Evolutionary conservation across 1,140 invertebrate species (phyloP).

Genomic region (Parasteatoda tepidariorum): DNA sequence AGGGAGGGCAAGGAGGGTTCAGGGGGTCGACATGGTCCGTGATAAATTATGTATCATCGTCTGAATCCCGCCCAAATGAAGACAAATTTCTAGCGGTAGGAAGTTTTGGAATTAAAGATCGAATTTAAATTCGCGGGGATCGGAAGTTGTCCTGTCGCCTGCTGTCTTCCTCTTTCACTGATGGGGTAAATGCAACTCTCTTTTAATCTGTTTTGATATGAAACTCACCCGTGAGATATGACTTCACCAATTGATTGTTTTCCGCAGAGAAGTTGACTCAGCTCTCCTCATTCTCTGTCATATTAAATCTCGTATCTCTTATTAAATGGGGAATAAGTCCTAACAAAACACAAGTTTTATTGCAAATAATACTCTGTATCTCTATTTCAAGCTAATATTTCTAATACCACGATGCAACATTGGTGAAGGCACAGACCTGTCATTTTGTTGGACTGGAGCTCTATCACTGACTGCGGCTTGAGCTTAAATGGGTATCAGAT

Average conservation of each 20-base stretch:
- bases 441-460: too few relatives aligned
- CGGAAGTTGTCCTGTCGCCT: not conserved
- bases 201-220: not conserved
- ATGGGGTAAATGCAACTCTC: not conserved
- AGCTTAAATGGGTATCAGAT: too few relatives aligned
- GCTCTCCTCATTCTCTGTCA: not conserved
- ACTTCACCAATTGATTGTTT: not conserved
- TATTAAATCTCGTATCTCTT: too few relatives aligned
- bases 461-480: too few relatives aligned
- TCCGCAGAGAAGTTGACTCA: not conserved
- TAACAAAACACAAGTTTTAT: too few relatives aligned
- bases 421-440: too few relatives aligned
- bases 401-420: too few relatives aligned
- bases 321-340: too few relatives aligned
- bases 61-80: constrained; percentile 52
- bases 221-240: not conserved
- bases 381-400: too few relatives aligned
- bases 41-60: constrained; percentile 58
- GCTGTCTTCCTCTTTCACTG: not conserved
- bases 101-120: constrained; percentile 54
- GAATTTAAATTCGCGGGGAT: constrained; percentile 43
- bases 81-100: constrained; percentile 49
- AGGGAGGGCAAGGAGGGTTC: too few relatives aligned
- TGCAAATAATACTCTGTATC: too few relatives aligned
- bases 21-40: not conserved